Evolutionary conservation across 1,140 invertebrate genomes (phyloP).

Genomic region (Leptinotarsa lineolata): DNA sequence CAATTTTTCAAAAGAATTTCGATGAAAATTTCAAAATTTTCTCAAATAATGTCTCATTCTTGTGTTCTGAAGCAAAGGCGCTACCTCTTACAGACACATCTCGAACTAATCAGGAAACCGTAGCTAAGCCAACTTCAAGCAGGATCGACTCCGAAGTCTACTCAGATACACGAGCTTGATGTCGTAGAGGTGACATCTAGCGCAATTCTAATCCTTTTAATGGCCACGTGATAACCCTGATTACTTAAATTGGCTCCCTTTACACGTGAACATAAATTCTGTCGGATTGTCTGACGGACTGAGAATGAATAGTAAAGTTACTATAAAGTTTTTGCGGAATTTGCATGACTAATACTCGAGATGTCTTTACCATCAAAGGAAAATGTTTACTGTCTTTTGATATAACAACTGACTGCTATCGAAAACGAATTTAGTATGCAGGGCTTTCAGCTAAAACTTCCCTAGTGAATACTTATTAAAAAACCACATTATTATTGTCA

Average conservation of each 20-base stretch:
- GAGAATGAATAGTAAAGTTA: not conserved
- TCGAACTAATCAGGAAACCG: not conserved
- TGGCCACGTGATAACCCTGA: constrained; percentile 51
- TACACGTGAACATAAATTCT: constrained; percentile 25
- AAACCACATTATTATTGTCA: no score
- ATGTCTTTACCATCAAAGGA: no score
- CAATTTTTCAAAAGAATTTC: no score
- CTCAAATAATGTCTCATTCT: no score
- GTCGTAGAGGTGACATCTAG: constrained; percentile 47
- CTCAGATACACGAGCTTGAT: constrained; percentile 47
- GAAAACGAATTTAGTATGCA: not conserved
- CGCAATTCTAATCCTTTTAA: constrained; percentile 51
- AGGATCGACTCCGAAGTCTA: constrained; percentile 25
- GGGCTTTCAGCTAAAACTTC: not conserved
- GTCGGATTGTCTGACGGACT: constrained; percentile 14
- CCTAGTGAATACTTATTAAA: no score
- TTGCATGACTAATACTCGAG: no score
- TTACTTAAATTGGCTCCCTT: constrained; percentile 49
- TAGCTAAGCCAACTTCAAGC: constrained; percentile 41
- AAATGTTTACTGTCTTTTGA: no score
- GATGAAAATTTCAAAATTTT: no score
- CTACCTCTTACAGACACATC: not conserved
- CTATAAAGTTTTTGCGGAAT: not conserved
- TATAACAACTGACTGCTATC: no score
- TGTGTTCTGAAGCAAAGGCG: not conserved